Percentiles rank a stretch among this genome's conserved stretches.
Conservation (phyloP, 2,888 invertebrate genomes). For the Graphium colonna region DNA sequence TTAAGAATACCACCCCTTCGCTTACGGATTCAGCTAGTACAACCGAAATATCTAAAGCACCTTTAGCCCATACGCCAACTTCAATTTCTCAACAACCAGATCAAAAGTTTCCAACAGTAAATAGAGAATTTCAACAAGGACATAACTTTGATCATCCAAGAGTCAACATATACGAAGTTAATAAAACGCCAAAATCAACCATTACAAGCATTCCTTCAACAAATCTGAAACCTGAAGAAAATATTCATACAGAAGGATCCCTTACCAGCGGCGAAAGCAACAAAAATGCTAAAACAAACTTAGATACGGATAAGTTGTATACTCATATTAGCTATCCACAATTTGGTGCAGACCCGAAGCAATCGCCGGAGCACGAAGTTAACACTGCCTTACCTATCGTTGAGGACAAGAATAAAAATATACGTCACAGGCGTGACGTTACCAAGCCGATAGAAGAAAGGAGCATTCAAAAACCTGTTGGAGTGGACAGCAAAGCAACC, state of each 20-base stretch:
- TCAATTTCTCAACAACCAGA: not conserved
- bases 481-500: not conserved
- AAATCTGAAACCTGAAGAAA: not conserved
- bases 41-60: constrained; percentile 20
- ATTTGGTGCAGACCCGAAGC: constrained; percentile 2
- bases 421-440: constrained; percentile 13
- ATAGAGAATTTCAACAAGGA: not conserved
- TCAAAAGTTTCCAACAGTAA: not conserved
- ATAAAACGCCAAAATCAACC: constrained; percentile 14
- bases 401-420: not conserved
- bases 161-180: constrained; percentile 7
- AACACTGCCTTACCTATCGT: not conserved
- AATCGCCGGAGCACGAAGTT: not conserved
- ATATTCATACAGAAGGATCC: not conserved
- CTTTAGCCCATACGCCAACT: not conserved
- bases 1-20: not conserved
- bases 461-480: not conserved
- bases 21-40: constrained; percentile 7
- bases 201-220: constrained; percentile 3
- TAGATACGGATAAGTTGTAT: not conserved
- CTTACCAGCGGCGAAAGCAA: not conserved
- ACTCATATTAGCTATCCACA: constrained; percentile 4
- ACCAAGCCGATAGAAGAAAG: not conserved
- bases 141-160: not conserved
- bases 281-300: not conserved